A percentile compares a stretch with the other conserved stretches of the same genome.
These are phyloP conservation scores for Neomonachus schauinslandi DNA, from an alignment of 2,113 vertebrate genomes.

Conservation along the genomic window DNA sequence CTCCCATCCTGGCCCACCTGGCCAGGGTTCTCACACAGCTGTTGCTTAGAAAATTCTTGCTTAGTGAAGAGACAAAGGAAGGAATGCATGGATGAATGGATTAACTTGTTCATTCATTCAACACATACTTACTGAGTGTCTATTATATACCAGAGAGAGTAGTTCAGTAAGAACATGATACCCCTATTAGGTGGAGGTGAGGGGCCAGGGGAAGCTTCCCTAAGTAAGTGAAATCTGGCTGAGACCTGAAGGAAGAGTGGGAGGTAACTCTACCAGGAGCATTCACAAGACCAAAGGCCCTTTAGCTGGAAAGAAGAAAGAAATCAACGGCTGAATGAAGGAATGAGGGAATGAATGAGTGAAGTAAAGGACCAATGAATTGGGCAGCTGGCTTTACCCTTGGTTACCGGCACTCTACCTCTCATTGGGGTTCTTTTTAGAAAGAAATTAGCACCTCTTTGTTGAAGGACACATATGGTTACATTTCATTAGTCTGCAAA, in stretches of 20 bases:
- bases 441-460: neutral
- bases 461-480: neutral
- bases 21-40: neutral
- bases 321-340: neutral
- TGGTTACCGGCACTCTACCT: neutral
- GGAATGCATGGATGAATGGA: neutral
- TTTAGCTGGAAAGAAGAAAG: neutral
- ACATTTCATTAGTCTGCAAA: neutral
- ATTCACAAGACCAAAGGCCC: neutral
- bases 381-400: neutral
- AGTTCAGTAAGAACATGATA: conserved; percentile 5
- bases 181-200: neutral
- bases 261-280: neutral
- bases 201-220: neutral
- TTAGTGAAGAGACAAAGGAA: conserved; percentile 48
- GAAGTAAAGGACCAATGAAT: neutral
- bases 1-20: neutral
- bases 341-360: neutral
- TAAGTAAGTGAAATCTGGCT: neutral
- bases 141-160: neutral
- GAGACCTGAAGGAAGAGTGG: neutral
- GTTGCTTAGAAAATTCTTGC: conserved; percentile 40
- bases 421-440: neutral
- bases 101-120: conserved; percentile 27
- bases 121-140: conserved; percentile 22